Percentiles rank a stretch among this genome's conserved stretches.
phyloP scores from a whole-genome alignment of 2,888 invertebrate genomes.

The Phytoseiulus persimilis region DNA sequence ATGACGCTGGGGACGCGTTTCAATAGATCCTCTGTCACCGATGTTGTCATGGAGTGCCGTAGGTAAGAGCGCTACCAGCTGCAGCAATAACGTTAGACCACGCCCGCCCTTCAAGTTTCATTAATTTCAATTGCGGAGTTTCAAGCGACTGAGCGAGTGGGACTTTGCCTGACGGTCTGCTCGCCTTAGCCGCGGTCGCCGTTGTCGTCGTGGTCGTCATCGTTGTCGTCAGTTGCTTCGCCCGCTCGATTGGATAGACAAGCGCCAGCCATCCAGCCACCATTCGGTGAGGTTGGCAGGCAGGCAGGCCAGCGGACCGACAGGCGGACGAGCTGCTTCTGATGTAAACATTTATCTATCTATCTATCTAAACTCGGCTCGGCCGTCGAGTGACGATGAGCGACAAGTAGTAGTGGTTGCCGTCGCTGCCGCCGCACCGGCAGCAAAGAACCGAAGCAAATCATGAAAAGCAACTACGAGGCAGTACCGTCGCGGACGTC shows the following conservation, averaged over 20 bases:
- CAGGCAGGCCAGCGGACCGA: not conserved
- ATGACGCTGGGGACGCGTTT: not conserved
- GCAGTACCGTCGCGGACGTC: not conserved
- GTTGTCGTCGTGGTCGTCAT: not conserved
- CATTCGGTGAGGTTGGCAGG: not conserved
- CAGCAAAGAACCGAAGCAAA: not conserved
- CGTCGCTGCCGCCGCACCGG: not conserved
- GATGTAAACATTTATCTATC: conserved; percentile 5
- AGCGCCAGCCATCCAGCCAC: not conserved
- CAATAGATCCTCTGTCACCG: not conserved
- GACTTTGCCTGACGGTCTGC: not conserved
- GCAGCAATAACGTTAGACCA: not conserved
- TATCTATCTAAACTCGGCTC: not conserved
- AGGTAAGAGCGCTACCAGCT: not conserved
- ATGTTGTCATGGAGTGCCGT: not conserved
- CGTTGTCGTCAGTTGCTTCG: not conserved
- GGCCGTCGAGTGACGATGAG: not conserved
- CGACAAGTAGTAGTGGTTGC: not conserved
- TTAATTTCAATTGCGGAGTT: not conserved
- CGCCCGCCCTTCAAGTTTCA: conserved; percentile 5
- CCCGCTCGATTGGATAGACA: not conserved
- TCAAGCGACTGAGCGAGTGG: not conserved
- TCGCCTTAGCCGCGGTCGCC: not conserved
- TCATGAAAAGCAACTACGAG: not conserved
- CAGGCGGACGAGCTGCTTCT: not conserved